Percentiles rank a stretch among this genome's conserved stretches.
Evolutionary conservation across 1,140 invertebrate genomes (phyloP).

Genomic region (Ceratina calcarata): DNA sequence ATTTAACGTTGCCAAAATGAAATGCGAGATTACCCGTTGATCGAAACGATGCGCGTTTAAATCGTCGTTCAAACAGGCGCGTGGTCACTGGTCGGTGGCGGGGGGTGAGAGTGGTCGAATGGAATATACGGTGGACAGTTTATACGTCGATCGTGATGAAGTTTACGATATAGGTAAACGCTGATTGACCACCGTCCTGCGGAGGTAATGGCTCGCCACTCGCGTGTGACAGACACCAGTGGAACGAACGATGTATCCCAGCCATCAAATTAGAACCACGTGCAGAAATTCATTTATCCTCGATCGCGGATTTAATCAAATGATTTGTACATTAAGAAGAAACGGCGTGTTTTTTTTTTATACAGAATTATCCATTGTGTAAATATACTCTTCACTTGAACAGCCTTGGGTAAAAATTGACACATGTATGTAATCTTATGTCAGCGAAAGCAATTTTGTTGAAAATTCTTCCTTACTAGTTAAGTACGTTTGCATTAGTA

Average conservation of each 20-base stretch:
- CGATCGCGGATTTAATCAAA: no score
- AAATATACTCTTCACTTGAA: no score
- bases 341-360: no score
- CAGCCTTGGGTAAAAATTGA: no score
- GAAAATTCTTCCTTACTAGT: no score
- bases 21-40: conserved; percentile 69
- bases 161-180: conserved; percentile 55
- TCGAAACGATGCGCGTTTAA: conserved; percentile 58
- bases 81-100: conserved; percentile 1
- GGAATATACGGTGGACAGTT: conserved; percentile 30
- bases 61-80: conserved; percentile 55
- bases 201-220: conserved; percentile 9
- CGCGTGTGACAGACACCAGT: neutral
- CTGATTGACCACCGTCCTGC: conserved; percentile 44
- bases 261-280: no score
- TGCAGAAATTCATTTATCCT: no score
- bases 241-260: conserved; percentile 1
- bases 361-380: no score
- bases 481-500: no score
- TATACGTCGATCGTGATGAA: conserved; percentile 54
- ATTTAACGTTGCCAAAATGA: conserved; percentile 71
- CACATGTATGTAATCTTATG: no score
- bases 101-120: neutral
- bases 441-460: no score
- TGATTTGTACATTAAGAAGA: no score